These are phyloP conservation scores for Saimiri boliviensis DNA, from an alignment of 2,113 vertebrate genomes.

Conservation along the genomic window DNA sequence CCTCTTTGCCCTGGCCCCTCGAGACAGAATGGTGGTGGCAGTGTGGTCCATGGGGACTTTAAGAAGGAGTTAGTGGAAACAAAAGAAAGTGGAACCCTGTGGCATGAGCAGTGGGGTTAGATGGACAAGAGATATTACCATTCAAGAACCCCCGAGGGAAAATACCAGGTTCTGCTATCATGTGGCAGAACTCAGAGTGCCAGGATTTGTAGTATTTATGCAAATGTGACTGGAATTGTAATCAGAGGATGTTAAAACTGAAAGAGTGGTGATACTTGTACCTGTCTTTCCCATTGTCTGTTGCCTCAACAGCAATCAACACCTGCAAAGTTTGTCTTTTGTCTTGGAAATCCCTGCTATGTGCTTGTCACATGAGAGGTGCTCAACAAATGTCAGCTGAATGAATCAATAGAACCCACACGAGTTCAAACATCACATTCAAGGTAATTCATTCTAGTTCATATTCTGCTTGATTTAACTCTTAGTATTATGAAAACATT, in stretches of 20 bases:
- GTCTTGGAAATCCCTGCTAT: neutral
- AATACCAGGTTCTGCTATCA: neutral
- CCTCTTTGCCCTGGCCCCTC: neutral
- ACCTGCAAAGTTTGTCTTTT: neutral
- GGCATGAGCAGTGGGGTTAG: neutral
- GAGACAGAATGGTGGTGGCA: neutral
- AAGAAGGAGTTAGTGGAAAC: neutral
- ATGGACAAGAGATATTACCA: neutral
- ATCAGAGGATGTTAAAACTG: neutral
- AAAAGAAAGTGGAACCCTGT: neutral
- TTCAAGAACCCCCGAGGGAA: neutral
- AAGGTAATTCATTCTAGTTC: neutral
- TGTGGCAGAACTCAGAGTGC: neutral
- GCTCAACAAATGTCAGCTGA: constrained; percentile 23
- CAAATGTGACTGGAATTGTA: neutral
- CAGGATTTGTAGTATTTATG: neutral
- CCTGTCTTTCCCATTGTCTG: neutral
- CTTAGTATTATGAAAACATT: constrained; percentile 1
- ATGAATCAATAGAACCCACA: constrained; percentile 6
- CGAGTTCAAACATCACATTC: neutral
- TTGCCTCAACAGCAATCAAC: neutral
- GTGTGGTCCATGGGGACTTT: neutral
- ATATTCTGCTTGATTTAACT: constrained; percentile 3
- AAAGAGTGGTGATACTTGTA: neutral
- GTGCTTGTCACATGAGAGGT: neutral